Percentiles rank a stretch among this genome's conserved stretches.
These are phyloP conservation scores for Drosophila willistoni DNA, from an alignment of 1,140 invertebrate genomes.

Conservation along the genomic window DNA sequence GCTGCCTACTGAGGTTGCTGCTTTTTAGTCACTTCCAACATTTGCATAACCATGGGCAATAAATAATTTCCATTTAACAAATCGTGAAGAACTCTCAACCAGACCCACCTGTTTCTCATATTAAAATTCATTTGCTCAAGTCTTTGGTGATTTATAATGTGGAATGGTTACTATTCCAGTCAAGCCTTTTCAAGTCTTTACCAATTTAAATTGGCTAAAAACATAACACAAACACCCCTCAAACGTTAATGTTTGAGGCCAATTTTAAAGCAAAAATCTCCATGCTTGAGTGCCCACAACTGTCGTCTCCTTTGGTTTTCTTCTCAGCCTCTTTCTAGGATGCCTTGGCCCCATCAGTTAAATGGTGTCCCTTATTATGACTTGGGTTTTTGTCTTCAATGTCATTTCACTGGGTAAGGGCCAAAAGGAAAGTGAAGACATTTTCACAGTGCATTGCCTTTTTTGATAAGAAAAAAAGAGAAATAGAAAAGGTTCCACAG, in stretches of 20 bases:
- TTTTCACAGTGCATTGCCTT: slow-evolving; percentile 65
- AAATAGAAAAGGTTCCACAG: slow-evolving; percentile 41
- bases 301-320: neutral
- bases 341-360: slow-evolving; percentile 3
- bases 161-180: neutral
- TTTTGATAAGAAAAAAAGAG: slow-evolving; percentile 56
- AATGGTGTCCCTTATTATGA: slow-evolving; percentile 19
- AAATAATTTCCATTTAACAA: slow-evolving; percentile 2
- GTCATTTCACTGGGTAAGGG: slow-evolving; percentile 14
- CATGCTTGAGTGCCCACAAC: slow-evolving; percentile 6
- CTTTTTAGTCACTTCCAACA: neutral
- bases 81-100: neutral
- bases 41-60: neutral
- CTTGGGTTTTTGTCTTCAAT: slow-evolving; percentile 16
- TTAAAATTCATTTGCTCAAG: slow-evolving; percentile 7
- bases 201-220: slow-evolving; percentile 9
- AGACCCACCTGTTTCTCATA: neutral
- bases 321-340: no score
- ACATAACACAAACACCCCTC: neutral
- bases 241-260: slow-evolving; percentile 7
- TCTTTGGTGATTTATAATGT: slow-evolving; percentile 3
- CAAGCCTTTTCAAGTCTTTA: slow-evolving; percentile 9
- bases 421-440: slow-evolving; percentile 33
- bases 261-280: slow-evolving; percentile 8
- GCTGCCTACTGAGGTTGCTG: no score